phyloP scores from a whole-genome alignment of 2,113 vertebrate genomes.

The Gadus chalcogrammus region DNA sequence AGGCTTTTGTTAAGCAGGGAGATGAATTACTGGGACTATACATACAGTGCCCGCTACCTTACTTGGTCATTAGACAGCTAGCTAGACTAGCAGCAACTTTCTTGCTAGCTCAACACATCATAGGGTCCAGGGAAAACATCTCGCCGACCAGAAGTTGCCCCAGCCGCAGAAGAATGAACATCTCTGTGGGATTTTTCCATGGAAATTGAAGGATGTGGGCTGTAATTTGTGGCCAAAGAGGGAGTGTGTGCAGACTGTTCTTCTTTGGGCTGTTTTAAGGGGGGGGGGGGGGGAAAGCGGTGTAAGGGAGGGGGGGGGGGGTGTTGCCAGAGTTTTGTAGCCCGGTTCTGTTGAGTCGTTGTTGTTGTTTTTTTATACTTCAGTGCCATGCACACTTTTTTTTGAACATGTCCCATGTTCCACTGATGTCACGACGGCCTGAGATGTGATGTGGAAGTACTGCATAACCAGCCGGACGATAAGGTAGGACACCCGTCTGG shows the following conservation, averaged over 20 bases:
- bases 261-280: constrained; percentile 47
- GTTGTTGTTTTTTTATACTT: constrained; percentile 1
- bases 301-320: neutral
- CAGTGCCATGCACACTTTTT: constrained; percentile 48
- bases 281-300: no score
- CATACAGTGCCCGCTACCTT: constrained; percentile 62
- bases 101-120: constrained; percentile 45
- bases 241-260: constrained; percentile 55
- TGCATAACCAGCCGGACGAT: constrained; percentile 92
- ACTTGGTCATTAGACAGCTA: constrained; percentile 68
- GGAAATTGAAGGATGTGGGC: constrained; percentile 64
- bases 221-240: constrained; percentile 66
- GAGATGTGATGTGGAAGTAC: constrained; percentile 94
- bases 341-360: neutral
- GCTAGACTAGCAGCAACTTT: constrained; percentile 50
- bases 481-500: constrained; percentile 76
- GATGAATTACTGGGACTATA: constrained; percentile 57
- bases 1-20: constrained; percentile 59
- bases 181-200: constrained; percentile 53
- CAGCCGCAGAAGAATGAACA: constrained; percentile 52
- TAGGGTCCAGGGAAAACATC: constrained; percentile 37
- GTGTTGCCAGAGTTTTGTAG: constrained; percentile 35
- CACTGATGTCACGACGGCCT: constrained; percentile 77
- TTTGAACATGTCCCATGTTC: constrained; percentile 53
- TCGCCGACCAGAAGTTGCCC: constrained; percentile 51